These are phyloP conservation scores for Calephelis nemesis DNA, from an alignment of 1,140 invertebrate species.

Conservation along the genomic window DNA sequence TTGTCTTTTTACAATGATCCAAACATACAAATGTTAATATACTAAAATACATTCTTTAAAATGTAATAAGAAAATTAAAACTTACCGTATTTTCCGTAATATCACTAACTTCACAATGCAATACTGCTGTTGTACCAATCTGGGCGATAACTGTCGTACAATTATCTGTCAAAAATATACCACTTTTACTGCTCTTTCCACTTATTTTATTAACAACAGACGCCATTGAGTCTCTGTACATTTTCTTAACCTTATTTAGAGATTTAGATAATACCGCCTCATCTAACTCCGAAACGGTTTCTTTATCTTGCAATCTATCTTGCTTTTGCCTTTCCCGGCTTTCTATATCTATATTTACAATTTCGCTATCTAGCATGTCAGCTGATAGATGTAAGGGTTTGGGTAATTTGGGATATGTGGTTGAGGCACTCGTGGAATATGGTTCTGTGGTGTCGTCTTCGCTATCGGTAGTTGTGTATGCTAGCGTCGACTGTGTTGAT, in stretches of 20 bases:
- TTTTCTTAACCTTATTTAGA: conserved; percentile 72
- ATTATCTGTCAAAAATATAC: conserved; percentile 82
- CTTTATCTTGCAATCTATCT: conserved; percentile 55
- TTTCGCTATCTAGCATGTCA: conserved; percentile 48
- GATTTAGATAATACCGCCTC: conserved; percentile 56
- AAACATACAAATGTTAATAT: too few species aligned
- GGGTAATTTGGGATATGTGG: conserved; percentile 58
- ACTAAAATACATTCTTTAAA: too few species aligned
- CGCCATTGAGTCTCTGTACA: conserved; percentile 68
- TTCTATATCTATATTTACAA: conserved; percentile 62
- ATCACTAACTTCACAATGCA: conserved; percentile 82
- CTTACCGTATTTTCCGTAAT: conserved; percentile 82
- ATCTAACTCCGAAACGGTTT: conserved; percentile 57
- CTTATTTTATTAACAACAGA: conserved; percentile 68
- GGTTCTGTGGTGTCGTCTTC: conserved; percentile 45
- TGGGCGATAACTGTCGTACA: conserved; percentile 82
- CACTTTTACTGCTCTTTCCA: conserved; percentile 58
- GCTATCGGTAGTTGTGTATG: conserved; percentile 47
- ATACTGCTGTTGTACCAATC: conserved; percentile 80
- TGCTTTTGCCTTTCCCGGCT: conserved; percentile 54
- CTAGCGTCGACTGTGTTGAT: conserved; percentile 56
- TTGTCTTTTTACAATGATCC: too few species aligned
- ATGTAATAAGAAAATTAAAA: too few species aligned
- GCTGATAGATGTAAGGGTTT: conserved; percentile 60
- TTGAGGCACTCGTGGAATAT: conserved; percentile 47